Base-by-base conservation (phyloP, 1,140 invertebrate genomes). In the Drosophila cardini region DNA sequence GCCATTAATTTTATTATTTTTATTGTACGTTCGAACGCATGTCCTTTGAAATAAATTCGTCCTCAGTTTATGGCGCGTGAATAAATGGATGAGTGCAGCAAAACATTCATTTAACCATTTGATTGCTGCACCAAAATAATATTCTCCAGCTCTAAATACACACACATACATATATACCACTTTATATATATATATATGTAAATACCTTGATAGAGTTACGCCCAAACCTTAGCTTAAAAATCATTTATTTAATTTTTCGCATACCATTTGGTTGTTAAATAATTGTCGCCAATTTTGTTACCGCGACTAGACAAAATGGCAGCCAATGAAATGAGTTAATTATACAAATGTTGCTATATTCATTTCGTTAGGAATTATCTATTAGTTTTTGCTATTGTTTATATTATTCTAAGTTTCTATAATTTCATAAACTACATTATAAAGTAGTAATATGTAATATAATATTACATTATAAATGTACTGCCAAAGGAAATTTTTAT, bases 1-100 rank as follows among this genome's bases (percentile, higher is more conserved):
- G 58, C 83, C 83, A 86, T 86, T 87, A 87, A 87, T 80, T 89
- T 80, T 72, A 80, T 84, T 89, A 89, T 89, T 89, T 89, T 89
- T 89, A 80, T 78, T 81, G 71, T 85, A 60, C 60, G 74, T 84
- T 71, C 77, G 63, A 78, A 74, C 71, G 81, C 52, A 75, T 82
- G 78, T 82, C 61, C 76, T 63, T 77, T 77, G 76, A 74, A 77
- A 87, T 87, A 87, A 89, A 89, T 90, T 84, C 77, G 61, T 89
- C 68, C 68, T 77, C 69, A 89, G 80, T 89, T 89, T 89, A 89
- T 89, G 80, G 84, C 87, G 84, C 84, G 85, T 89, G 74, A 89
- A 89, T 80, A 78, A 89, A 89, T 89, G 74, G 73, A 84, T 89
- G 80, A 80, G 71, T 89, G 84, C 84, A 89, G 84, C 80, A 90